A percentile compares a stretch with the other conserved stretches of the same genome.
These are phyloP conservation scores for Crocallis elinguaria DNA, from an alignment of 2,888 invertebrate species.

Conservation along the genomic window DNA sequence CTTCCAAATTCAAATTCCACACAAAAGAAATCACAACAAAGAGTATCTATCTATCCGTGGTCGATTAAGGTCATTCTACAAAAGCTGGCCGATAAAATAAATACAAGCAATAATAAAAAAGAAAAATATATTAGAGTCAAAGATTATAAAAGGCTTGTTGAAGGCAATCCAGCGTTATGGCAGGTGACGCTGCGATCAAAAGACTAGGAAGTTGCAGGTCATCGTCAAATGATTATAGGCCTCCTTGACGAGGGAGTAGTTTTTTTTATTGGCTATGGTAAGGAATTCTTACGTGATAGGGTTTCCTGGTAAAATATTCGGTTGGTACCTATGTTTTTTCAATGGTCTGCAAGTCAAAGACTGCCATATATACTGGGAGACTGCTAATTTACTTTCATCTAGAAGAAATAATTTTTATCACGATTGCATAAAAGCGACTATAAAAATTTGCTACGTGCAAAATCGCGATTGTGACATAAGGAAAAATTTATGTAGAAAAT, in stretches of 20 bases:
- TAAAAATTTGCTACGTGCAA: no score
- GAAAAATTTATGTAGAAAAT: no score
- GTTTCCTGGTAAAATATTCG: background rate
- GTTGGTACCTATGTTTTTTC: no score
- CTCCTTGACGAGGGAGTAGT: slow-evolving; percentile 57
- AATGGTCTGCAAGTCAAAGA: background rate
- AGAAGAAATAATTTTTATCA: no score
- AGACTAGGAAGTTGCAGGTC: slow-evolving; percentile 64
- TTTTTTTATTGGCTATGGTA: slow-evolving; percentile 53
- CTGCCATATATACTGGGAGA: no score
- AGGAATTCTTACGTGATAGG: slow-evolving; percentile 40
- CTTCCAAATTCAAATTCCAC: slow-evolving; percentile 14
- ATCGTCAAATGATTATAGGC: slow-evolving; percentile 71
- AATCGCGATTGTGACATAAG: no score
- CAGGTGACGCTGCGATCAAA: slow-evolving; percentile 73
- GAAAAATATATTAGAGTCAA: slow-evolving; percentile 47
- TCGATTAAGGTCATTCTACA: slow-evolving; percentile 64
- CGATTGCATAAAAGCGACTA: no score
- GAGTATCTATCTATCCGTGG: slow-evolving; percentile 40
- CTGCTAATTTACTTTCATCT: no score
- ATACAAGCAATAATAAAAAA: slow-evolving; percentile 63
- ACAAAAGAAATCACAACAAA: slow-evolving; percentile 42
- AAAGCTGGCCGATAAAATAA: slow-evolving; percentile 60
- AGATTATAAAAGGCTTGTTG: slow-evolving; percentile 54
- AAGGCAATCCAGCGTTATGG: slow-evolving; percentile 69